Base-by-base conservation (phyloP, 2,888 invertebrate species). In the Xylocampa areola region DNA sequence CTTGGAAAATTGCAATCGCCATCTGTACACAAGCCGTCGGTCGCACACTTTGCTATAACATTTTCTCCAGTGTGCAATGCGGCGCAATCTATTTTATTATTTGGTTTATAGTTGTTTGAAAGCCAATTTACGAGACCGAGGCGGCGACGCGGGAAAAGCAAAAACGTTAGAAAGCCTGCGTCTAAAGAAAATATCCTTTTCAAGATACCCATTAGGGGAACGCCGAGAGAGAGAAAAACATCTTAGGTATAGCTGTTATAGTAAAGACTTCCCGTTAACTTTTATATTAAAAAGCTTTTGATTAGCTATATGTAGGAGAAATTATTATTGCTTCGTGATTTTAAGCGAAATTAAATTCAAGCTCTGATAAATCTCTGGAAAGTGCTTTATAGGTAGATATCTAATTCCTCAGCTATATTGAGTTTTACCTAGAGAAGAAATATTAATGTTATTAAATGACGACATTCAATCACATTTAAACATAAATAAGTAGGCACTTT, bases 111-210 rank as follows among this genome's bases (percentile, higher is more conserved):
- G 74, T 78, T 79, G 73, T 78, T 80, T 76, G 67, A 82, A 82
- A 85, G 84, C 74, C 78, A 86, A 88, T 87, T 86, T 85, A 77
- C 79, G 71, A 62, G 54, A 70, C 60, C 47, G 57, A 63, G 72
- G 60, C 75, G 71, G 69, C 74, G 71, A 62, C 71, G 75, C 73
- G 73, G 64, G 68, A 60, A 73, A 75, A 76, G 67, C 72, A 78
- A 79, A 84, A 86, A 84, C 78, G 65, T 80, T 82, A 74, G 67
- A 77, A 80, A 79, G 61, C 62, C 72, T 62, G 60, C 70, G 55
- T 75, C 72, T 71, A 54, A 67, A 76, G 73, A 77, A 82, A 84
- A 83, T 79, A 77, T 80, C 73, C 78, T 80, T 76, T 84, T 81
- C 78, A 77, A 77, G 70, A 74, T 54, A 71, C 64, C 77, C 76